Conservation (phyloP, 2,797 vertebrate species). For the Propithecus deckenii region DNA sequence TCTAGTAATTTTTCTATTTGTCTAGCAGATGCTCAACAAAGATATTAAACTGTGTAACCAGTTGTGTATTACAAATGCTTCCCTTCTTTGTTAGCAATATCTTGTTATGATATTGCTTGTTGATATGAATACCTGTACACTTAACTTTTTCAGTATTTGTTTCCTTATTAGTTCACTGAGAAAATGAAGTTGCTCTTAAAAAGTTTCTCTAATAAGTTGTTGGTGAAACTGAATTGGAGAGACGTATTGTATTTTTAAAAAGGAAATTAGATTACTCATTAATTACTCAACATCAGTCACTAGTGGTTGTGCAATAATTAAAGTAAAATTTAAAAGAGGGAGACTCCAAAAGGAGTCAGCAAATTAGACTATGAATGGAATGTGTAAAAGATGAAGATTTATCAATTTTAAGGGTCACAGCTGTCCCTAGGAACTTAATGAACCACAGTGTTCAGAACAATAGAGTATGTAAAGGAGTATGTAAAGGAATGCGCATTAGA, state of each 20-base stretch:
- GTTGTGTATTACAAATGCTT: background rate
- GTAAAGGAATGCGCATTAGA: constrained; percentile 42
- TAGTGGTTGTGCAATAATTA: constrained; percentile 65
- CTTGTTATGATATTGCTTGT: background rate
- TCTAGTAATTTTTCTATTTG: background rate
- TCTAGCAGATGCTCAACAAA: background rate
- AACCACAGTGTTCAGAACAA: background rate
- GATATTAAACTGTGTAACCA: background rate
- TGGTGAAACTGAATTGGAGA: constrained; percentile 67
- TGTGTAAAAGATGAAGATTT: constrained; percentile 31
- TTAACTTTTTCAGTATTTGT: constrained; percentile 14
- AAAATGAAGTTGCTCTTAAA: constrained; percentile 20
- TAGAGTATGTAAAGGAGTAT: background rate
- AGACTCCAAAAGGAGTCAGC: constrained; percentile 47
- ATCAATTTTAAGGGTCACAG: constrained; percentile 37
- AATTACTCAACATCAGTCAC: constrained; percentile 66
- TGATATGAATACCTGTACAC: background rate
- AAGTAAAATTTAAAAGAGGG: constrained; percentile 65
- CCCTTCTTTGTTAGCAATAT: background rate
- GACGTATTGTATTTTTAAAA: constrained; percentile 62
- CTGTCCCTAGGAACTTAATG: constrained; percentile 43
- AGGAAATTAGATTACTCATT: constrained; percentile 73
- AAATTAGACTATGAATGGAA: constrained; percentile 36
- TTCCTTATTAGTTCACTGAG: constrained; percentile 19
- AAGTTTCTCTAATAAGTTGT: constrained; percentile 59